phyloP scores from a whole-genome alignment of 2,113 vertebrate genomes.

The Heloderma charlesbogerti region DNA sequence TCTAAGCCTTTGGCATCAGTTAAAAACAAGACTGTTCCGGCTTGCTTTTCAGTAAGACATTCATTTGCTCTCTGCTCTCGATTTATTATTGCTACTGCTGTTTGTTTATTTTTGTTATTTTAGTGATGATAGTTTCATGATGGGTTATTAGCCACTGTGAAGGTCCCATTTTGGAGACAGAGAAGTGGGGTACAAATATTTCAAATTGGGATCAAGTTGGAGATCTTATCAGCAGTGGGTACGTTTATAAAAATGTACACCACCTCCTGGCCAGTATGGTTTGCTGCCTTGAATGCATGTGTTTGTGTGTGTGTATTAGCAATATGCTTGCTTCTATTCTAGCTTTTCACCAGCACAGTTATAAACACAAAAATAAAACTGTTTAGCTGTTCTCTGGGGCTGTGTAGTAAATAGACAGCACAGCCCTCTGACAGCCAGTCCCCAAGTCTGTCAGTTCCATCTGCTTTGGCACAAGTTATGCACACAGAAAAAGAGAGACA shows the following conservation, averaged over 20 bases:
- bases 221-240: background rate
- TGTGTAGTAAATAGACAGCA: conserved; percentile 70
- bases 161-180: background rate
- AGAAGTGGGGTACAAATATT: background rate
- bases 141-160: too few species aligned
- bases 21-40: too few species aligned
- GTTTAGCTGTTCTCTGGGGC: conserved; percentile 71
- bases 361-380: conserved; percentile 68
- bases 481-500: conserved; percentile 39
- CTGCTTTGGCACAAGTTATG: conserved; percentile 45
- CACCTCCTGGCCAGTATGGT: conserved; percentile 19
- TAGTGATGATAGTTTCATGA: too few species aligned
- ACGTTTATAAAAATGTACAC: background rate
- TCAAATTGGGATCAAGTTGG: background rate
- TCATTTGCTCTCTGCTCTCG: too few species aligned
- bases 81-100: too few species aligned
- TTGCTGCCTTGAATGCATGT: conserved; percentile 48
- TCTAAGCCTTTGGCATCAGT: too few species aligned
- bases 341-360: conserved; percentile 46
- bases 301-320: conserved; percentile 20
- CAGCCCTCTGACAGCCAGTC: conserved; percentile 60
- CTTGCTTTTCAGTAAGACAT: too few species aligned
- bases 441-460: conserved; percentile 31
- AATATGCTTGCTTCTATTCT: conserved; percentile 8
- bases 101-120: too few species aligned